Percentiles rank a stretch among this genome's conserved stretches.
These are phyloP conservation scores for Anolis apletophallus DNA, from an alignment of 2,797 vertebrate genomes.

Conservation along the genomic window DNA sequence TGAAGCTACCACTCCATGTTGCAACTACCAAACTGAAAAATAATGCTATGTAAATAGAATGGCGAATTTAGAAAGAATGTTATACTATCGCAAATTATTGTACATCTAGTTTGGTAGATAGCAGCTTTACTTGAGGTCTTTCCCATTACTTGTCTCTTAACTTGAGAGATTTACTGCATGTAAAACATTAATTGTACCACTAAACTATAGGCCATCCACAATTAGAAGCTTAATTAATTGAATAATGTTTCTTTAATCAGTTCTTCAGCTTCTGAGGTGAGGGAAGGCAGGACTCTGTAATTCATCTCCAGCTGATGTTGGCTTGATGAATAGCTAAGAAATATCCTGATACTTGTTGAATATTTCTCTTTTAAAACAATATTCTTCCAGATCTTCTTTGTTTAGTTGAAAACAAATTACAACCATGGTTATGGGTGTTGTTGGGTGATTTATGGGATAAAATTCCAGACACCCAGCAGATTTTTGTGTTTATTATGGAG, in stretches of 20 bases:
- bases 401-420: conserved; percentile 1
- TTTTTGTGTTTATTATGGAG: conserved; percentile 6
- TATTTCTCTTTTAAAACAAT: conserved; percentile 12
- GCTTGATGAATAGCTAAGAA: neutral
- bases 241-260: neutral
- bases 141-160: neutral
- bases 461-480: neutral
- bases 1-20: neutral
- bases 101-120: neutral
- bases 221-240: neutral
- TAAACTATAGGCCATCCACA: neutral
- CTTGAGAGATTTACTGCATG: neutral
- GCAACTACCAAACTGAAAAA: neutral
- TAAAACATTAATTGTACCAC: neutral
- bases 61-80: neutral
- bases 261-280: neutral
- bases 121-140: neutral
- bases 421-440: neutral
- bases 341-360: conserved; percentile 37
- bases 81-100: neutral
- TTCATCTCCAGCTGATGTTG: neutral
- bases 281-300: neutral
- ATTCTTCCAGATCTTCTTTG: conserved; percentile 4
- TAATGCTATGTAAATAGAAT: neutral
- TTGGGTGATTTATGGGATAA: neutral